Evolutionary conservation across 2,888 invertebrate genomes (phyloP).

Genomic region (Erebia palarica): DNA sequence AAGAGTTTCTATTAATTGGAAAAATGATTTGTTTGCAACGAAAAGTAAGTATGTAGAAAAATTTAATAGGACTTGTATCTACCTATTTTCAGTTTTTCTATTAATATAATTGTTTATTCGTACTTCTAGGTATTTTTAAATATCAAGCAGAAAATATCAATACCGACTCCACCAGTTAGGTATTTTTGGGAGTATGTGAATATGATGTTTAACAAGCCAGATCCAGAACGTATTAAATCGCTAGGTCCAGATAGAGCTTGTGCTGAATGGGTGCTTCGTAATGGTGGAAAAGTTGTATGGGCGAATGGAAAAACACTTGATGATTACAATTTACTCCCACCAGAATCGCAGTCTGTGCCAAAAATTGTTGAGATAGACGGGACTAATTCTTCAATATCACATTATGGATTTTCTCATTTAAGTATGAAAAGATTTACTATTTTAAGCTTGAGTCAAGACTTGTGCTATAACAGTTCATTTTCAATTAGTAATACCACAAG

Average conservation of each 20-base stretch:
- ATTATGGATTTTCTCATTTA: conserved; percentile 92
- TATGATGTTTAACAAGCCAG: conserved; percentile 86
- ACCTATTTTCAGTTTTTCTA: background rate
- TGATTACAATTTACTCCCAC: conserved; percentile 90
- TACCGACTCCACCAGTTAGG: conserved; percentile 45
- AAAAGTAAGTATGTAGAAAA: conserved; percentile 25
- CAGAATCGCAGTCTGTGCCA: conserved; percentile 74
- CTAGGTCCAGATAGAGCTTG: conserved; percentile 95
- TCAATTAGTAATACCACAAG: too few relatives aligned
- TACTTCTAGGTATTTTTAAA: conserved; percentile 30
- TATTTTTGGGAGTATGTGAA: conserved; percentile 81
- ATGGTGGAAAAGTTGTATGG: conserved; percentile 93
- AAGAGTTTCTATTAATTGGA: background rate
- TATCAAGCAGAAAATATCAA: conserved; percentile 15
- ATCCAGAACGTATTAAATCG: conserved; percentile 84
- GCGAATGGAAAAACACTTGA: conserved; percentile 75
- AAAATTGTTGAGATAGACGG: conserved; percentile 88
- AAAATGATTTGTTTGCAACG: conserved; percentile 10
- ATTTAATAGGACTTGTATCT: too few relatives aligned
- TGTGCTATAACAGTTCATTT: too few relatives aligned
- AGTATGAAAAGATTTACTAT: conserved; percentile 67
- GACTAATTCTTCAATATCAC: conserved; percentile 90
- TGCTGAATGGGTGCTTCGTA: conserved; percentile 97
- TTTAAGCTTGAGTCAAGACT: background rate
- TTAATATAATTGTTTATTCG: background rate